phyloP scores from a whole-genome alignment of 2,113 vertebrate species.

The Cinclus cinclus region DNA sequence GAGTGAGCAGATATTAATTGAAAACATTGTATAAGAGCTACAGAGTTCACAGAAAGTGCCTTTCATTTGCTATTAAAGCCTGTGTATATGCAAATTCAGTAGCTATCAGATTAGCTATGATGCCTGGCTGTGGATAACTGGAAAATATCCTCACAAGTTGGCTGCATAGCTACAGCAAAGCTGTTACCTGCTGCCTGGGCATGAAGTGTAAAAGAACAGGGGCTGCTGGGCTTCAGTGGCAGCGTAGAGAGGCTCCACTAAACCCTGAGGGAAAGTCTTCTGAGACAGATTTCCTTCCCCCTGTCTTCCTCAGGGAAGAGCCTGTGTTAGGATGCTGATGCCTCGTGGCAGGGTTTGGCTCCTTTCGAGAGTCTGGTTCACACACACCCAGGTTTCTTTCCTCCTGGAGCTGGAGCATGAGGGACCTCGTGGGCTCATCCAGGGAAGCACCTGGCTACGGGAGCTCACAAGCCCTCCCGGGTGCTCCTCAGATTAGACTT shows the following conservation, averaged over 20 bases:
- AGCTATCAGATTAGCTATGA: not conserved
- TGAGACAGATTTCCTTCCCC: not conserved
- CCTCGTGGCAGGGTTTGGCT: not conserved
- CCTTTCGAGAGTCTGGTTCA: not conserved
- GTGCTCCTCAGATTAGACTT: not conserved
- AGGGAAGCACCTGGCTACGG: rapidly evolving
- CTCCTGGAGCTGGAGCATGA: not conserved
- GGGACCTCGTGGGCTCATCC: rapidly evolving
- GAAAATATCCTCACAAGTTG: not conserved
- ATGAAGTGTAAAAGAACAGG: not conserved
- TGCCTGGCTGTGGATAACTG: not conserved
- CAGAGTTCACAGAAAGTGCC: slow-evolving; percentile 53
- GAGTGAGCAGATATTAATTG: slow-evolving; percentile 56
- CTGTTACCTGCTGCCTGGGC: not conserved
- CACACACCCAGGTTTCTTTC: not conserved
- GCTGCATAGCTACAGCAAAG: not conserved
- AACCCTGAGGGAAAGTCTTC: not conserved
- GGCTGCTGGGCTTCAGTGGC: rapidly evolving
- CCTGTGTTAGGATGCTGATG: not conserved
- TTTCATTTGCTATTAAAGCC: slow-evolving; percentile 8
- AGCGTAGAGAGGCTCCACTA: rapidly evolving
- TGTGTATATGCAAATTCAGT: not conserved
- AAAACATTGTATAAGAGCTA: not conserved
- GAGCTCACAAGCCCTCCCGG: not conserved
- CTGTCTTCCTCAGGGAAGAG: not conserved